Conservation (phyloP, 2,113 vertebrate species). For the Platanista minor region DNA sequence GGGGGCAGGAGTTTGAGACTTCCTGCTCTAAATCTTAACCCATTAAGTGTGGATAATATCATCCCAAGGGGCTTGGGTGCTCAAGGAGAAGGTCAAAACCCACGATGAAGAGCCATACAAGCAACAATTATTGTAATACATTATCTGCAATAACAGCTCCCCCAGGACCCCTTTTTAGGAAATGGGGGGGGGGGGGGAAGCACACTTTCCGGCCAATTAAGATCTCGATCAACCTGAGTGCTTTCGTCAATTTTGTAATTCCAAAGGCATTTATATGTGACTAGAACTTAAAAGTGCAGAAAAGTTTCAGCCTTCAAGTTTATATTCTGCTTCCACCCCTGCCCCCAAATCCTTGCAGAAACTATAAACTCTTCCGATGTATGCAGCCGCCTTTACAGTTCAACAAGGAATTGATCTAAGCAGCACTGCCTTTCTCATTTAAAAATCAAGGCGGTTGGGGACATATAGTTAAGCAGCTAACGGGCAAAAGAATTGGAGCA, state of each 20-base stretch:
- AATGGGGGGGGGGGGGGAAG: not conserved
- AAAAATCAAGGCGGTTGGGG: not conserved
- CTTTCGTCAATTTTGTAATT: not conserved
- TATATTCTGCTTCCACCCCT: not conserved
- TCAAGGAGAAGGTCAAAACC: not conserved
- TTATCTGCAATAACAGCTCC: not conserved
- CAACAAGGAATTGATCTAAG: not conserved
- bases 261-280: not conserved
- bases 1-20: not conserved
- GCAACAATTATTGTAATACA: not conserved
- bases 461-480: not conserved
- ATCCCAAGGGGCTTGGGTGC: not conserved
- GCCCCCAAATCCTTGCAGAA: not conserved
- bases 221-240: not conserved
- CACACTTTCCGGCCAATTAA: not conserved
- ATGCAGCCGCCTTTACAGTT: not conserved
- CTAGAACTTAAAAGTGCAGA: not conserved
- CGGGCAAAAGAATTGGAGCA: not conserved
- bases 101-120: not conserved
- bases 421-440: not conserved
- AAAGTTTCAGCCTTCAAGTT: not conserved
- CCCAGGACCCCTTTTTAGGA: not conserved
- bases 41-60: not conserved
- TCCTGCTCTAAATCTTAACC: not conserved
- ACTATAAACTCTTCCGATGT: not conserved